These are phyloP conservation scores for Piscicola geometra DNA, from an alignment of 2,888 invertebrate genomes.

Conservation along the genomic window DNA sequence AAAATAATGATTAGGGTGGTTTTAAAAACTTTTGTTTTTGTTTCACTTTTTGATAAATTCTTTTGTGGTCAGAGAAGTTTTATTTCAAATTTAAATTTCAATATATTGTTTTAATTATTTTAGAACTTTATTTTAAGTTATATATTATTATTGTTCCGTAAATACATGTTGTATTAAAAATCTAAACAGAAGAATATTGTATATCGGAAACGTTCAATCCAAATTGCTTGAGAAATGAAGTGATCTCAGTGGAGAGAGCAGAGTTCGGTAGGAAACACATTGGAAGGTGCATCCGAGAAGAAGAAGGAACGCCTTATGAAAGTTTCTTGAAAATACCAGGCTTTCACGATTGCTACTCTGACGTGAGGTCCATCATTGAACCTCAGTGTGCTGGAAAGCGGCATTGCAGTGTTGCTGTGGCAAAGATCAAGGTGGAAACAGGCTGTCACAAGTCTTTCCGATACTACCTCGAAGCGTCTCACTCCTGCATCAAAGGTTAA, in stretches of 20 bases:
- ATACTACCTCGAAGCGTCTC: not conserved
- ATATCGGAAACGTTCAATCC: conserved; percentile 14
- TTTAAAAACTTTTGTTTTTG: too few relatives aligned
- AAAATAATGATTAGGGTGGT: too few relatives aligned
- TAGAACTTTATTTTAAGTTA: too few relatives aligned
- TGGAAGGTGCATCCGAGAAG: conserved; percentile 18
- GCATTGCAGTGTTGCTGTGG: not conserved
- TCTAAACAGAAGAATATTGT: conserved; percentile 22
- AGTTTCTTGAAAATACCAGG: not conserved
- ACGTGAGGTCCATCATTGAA: not conserved
- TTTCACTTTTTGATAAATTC: too few relatives aligned
- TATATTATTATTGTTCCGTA: too few relatives aligned
- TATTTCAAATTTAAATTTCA: too few relatives aligned
- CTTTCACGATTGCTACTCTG: not conserved
- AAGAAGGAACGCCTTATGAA: not conserved
- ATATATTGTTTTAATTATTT: too few relatives aligned
- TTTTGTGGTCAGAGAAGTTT: too few relatives aligned
- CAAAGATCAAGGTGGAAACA: not conserved
- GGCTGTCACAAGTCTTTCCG: not conserved
- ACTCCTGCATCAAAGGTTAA: not conserved
- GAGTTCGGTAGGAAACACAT: conserved; percentile 9
- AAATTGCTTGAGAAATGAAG: not conserved
- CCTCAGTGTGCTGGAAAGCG: not conserved
- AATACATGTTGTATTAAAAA: too few relatives aligned
- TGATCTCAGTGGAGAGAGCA: not conserved